These are phyloP conservation scores for Brachystomella parvula DNA, from an alignment of 1,140 invertebrate genomes.

Conservation along the genomic window DNA sequence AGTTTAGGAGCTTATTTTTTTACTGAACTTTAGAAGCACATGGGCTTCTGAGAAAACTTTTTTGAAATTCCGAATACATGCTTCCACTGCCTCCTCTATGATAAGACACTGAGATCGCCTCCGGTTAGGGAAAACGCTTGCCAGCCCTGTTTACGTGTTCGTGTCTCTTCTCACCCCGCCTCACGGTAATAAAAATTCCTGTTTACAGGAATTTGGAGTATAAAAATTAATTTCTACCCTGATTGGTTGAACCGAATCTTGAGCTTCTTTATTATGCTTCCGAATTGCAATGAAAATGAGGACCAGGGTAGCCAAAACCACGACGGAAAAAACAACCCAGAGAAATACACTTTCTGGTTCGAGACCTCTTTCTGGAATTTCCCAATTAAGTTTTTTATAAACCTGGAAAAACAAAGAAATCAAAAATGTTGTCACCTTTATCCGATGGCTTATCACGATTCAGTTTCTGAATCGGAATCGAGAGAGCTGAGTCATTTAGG, in stretches of 20 bases:
- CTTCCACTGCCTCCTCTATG: too few relatives aligned
- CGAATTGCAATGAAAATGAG: neutral
- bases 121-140: too few relatives aligned
- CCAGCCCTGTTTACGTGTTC: too few relatives aligned
- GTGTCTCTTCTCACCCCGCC: too few relatives aligned
- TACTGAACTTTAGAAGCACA: too few relatives aligned
- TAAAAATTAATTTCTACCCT: neutral
- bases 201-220: too few relatives aligned
- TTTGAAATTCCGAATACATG: too few relatives aligned
- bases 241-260: neutral
- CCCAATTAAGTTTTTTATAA: too few relatives aligned
- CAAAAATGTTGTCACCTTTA: neutral
- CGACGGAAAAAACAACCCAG: neutral
- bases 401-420: neutral
- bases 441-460: neutral
- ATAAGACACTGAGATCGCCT: too few relatives aligned
- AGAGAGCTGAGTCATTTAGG: neutral
- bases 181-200: too few relatives aligned
- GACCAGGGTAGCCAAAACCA: neutral
- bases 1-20: too few relatives aligned
- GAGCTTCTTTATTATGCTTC: neutral
- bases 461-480: neutral
- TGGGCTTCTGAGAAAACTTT: too few relatives aligned
- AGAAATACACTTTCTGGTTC: neutral
- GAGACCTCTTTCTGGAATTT: neutral